These are phyloP conservation scores for Mola mola DNA, from an alignment of 2,113 vertebrate species.

Conservation along the genomic window DNA sequence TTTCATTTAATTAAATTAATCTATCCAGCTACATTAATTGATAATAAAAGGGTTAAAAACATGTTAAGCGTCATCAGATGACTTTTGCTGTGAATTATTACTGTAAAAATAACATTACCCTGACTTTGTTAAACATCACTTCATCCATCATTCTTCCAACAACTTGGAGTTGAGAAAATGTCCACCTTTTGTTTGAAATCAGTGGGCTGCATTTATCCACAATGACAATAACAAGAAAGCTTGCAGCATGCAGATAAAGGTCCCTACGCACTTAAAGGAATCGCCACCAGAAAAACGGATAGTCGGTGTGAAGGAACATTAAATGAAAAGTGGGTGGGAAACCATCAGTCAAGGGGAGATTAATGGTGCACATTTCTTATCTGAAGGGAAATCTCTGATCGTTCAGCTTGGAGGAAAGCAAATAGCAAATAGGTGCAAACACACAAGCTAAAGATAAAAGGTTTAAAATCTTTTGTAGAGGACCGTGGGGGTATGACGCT, in stretches of 20 bases:
- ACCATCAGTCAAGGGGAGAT: constrained; percentile 51
- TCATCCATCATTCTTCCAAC: too few species aligned
- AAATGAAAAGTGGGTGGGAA: constrained; percentile 29
- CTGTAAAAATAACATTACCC: too few species aligned
- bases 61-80: too few species aligned
- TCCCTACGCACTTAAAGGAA: constrained; percentile 56
- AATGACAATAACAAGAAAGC: constrained; percentile 14
- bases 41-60: too few species aligned
- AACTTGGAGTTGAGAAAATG: too few species aligned
- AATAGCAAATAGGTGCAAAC: constrained; percentile 72
- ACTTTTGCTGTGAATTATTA: too few species aligned
- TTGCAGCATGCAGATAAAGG: constrained; percentile 28
- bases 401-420: constrained; percentile 59
- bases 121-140: too few species aligned
- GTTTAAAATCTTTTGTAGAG: constrained; percentile 65
- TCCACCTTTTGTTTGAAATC: constrained; percentile 44
- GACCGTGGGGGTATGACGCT: constrained; percentile 39
- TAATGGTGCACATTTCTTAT: constrained; percentile 62
- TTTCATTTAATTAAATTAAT: too few species aligned
- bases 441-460: constrained; percentile 66
- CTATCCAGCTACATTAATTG: too few species aligned
- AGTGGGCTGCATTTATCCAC: constrained; percentile 31
- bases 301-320: constrained; percentile 45
- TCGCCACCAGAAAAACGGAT: constrained; percentile 47
- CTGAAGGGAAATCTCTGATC: constrained; percentile 58